phyloP scores from a whole-genome alignment of 2,888 invertebrate genomes.

The Habrosyne pyritoides region DNA sequence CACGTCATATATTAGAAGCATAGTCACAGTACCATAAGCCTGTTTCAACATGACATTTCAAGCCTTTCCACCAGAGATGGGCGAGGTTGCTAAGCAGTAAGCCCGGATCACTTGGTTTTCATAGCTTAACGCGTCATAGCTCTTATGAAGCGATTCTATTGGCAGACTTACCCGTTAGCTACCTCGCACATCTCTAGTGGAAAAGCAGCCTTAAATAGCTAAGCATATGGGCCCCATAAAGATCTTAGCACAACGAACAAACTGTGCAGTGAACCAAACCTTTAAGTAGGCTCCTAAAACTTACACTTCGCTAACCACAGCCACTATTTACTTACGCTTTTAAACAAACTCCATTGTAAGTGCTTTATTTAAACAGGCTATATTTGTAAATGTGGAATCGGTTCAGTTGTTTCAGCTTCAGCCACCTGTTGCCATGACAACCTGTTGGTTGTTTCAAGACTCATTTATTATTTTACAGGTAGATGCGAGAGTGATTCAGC shows the following conservation, averaged over 20 bases:
- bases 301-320: not conserved
- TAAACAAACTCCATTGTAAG: slow-evolving; percentile 5
- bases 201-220: too few relatives aligned
- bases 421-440: slow-evolving; percentile 14
- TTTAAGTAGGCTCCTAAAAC: not conserved
- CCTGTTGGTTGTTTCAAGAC: slow-evolving; percentile 13
- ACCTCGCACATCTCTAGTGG: too few relatives aligned
- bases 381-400: slow-evolving; percentile 7
- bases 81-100: too few relatives aligned
- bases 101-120: too few relatives aligned
- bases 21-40: too few relatives aligned
- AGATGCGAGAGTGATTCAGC: not conserved
- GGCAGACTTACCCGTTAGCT: too few relatives aligned
- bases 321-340: not conserved
- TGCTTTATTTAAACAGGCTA: slow-evolving; percentile 7
- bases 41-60: too few relatives aligned
- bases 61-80: too few relatives aligned
- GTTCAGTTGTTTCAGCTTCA: slow-evolving; percentile 1
- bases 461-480: slow-evolving; percentile 14
- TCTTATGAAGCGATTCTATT: too few relatives aligned
- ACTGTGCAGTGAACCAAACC: not conserved
- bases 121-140: too few relatives aligned
- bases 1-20: too few relatives aligned
- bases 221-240: too few relatives aligned
- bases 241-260: not conserved